Base-by-base conservation (phyloP, 2,888 invertebrate genomes). In the Dryadula phaetusa region DNA sequence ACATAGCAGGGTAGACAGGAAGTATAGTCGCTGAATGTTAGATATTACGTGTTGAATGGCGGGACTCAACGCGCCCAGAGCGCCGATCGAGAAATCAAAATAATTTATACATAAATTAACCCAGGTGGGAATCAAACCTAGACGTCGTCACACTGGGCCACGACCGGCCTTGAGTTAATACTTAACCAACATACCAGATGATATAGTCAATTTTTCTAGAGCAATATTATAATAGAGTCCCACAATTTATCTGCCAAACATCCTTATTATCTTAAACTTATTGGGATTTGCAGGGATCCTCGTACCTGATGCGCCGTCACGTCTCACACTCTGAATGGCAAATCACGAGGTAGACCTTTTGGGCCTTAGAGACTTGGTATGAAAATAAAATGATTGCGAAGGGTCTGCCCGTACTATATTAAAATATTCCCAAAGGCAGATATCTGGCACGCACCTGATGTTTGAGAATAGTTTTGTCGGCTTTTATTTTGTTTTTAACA, bases 301-400 rank as follows among this genome's bases (percentile, higher is more conserved):
- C 56, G 62, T 71, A 71, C 64, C 66, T 69, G 77, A 76, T 78
- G 78, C 77, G 75, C 70, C 70, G 76, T 75, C 76, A 76, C 76
- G 76, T 76, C 70, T 66, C 74, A 64, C 73, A 72, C 75, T 89
- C 86, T 92, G 92, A 92, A 92, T 92, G 88, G 84, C 88, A 91
- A 92, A 92, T 92, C 92, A 91, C 82, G 87, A 84, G 89, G 89
- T 87, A 84, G 85, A 88, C 91, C 92, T 87, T 89, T 77, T 76
- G 92, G 90, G 90, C 85, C 87, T 86, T 73, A 6, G 90, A 82
- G 90, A 86, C 85, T 82, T 77, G 74, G 87, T 87, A 92, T 91
- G 90, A 91, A 91, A 90, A 91, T 90, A 90, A 91, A 89, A 92
- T 92, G 90, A 91, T 92, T 90, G 91, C 87, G 81, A 77, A 87